Evolutionary conservation across 2,113 vertebrate genomes (phyloP), one percentile per base, ranked within the genome.

Genomic region (Odobenus rosmarus): DNA sequence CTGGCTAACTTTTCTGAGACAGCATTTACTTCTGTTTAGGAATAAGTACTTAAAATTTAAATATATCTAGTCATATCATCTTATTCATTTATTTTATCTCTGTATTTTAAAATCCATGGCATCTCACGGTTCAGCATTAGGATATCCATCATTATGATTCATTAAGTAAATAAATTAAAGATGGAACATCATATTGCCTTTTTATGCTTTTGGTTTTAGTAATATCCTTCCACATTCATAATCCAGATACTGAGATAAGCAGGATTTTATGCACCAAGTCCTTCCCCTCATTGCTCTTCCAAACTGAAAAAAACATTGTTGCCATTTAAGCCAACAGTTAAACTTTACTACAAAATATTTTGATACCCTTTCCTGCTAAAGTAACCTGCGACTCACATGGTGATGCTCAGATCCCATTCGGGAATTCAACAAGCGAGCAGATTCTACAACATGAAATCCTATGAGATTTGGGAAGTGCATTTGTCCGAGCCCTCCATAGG

Each of bases 121-220:
- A 77, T 90, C 49, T 85, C 82, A 87, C 62, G 67, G 53, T 91
- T 93, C n/a, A 67, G 26, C 55, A 88, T 39, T 67, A 80, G 61
- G n/a, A 64, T 89, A 95, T 91, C 33, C 36, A 94, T 82, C 94
- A 90, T 64, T 28, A 64, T 59, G 76, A 97, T 86, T 97, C 64
- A 90, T 77, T 97, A 93, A 86, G 31, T 90, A 95, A 93, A 94
- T 72, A 93, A 87, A 93, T 93, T 93, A 62, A 88, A 97, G 49
- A 42, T 77, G 24, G 53, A 82, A 46, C 18, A 90, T 89, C 53
- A 82, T 82, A n/a, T 91, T 82, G 49, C 31, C n/a, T 82, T 86
- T 93, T 90, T 42, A 67, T 62, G 59, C 77, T 88, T 87, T 90
- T 64, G 76, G 28, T 77, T 95, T 97, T 89, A 86, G 39, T 64